A percentile compares a stretch with the other conserved stretches of the same genome.
phyloP scores from a whole-genome alignment of 2,888 invertebrate genomes.

The Coenonympha glycerion region DNA sequence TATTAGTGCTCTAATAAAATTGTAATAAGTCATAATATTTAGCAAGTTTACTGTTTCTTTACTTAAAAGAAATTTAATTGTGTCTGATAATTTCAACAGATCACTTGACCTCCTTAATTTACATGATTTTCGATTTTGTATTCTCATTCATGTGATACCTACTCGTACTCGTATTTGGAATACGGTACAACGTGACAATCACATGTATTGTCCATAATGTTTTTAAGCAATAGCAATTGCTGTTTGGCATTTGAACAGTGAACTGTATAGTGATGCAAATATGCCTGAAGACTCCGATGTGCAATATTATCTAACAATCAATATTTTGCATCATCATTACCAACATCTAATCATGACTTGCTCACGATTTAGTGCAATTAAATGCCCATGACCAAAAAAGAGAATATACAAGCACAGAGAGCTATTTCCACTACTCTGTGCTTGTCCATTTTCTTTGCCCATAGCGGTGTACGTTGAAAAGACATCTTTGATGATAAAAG shows the following conservation, averaged over 20 bases:
- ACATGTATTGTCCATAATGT: constrained; percentile 1
- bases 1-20: too few relatives aligned
- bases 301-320: neutral
- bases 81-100: neutral
- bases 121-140: constrained; percentile 11
- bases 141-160: neutral
- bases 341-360: neutral
- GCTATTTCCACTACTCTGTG: too few relatives aligned
- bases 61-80: too few relatives aligned
- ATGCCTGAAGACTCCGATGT: neutral
- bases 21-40: too few relatives aligned
- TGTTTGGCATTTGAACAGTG: constrained; percentile 7
- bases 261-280: constrained; percentile 5
- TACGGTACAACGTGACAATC: neutral
- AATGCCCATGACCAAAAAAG: too few relatives aligned
- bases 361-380: too few relatives aligned
- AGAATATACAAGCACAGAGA: too few relatives aligned
- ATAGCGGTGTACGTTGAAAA: too few relatives aligned
- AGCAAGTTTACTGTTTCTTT: too few relatives aligned
- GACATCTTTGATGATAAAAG: too few relatives aligned
- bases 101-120: neutral
- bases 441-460: too few relatives aligned
- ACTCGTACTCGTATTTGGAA: neutral
- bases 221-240: constrained; percentile 3
- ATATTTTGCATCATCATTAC: neutral